These are phyloP conservation scores for Glomeris marginata DNA, from an alignment of 2,888 invertebrate genomes.

Conservation along the genomic window DNA sequence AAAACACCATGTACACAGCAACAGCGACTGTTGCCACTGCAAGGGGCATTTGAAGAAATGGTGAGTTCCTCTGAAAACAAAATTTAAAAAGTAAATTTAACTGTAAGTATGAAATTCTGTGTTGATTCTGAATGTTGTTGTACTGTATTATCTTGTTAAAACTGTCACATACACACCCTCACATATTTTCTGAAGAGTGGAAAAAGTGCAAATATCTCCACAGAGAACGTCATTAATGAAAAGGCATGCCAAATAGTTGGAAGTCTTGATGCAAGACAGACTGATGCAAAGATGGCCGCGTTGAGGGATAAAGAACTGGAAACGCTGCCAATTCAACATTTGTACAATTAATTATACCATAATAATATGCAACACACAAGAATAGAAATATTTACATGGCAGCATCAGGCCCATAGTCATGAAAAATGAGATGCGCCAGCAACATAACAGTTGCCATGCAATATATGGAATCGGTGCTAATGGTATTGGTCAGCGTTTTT, in stretches of 20 bases:
- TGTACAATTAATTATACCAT: constrained; percentile 1
- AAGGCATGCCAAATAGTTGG: constrained; percentile 75
- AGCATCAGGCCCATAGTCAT: constrained; percentile 76
- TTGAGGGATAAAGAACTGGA: constrained; percentile 84
- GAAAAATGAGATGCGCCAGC: constrained; percentile 72
- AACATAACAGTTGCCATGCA: constrained; percentile 81
- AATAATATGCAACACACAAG: constrained; percentile 1
- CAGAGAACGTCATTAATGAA: constrained; percentile 72
- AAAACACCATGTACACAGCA: neutral
- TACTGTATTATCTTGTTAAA: neutral
- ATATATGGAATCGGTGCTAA: constrained; percentile 95
- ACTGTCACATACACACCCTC: constrained; percentile 34
- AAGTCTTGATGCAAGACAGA: constrained; percentile 84
- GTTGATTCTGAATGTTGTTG: neutral
- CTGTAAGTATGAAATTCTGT: neutral
- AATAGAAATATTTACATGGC: constrained; percentile 37
- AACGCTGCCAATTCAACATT: constrained; percentile 41
- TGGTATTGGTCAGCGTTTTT: constrained; percentile 87
- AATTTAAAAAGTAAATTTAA: neutral
- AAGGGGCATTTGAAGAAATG: neutral
- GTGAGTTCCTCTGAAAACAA: neutral
- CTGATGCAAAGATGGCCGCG: constrained; percentile 85
- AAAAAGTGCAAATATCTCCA: constrained; percentile 73
- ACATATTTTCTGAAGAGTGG: constrained; percentile 54
- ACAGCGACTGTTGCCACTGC: neutral